Base-by-base conservation (phyloP, 2,797 vertebrate species). In the Microctenopoma lineatum region DNA sequence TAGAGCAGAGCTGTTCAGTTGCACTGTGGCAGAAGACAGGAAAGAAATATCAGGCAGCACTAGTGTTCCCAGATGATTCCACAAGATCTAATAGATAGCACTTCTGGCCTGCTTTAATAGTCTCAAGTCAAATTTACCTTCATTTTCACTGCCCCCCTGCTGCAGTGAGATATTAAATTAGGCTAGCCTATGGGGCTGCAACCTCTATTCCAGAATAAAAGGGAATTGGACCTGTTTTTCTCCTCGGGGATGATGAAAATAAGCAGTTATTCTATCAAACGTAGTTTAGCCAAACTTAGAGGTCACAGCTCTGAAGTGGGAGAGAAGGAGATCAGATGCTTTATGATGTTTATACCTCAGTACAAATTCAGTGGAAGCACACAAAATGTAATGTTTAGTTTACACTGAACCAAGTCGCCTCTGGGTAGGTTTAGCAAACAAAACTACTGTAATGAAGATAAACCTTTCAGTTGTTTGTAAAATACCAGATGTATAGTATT, bases 121-220 rank as follows among this genome's bases (percentile, higher is more conserved):
- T 80, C 64, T 86, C 63, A 63, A 82, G 81, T 86, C 70, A 80
- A 76, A 86, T 85, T 53, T 75, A 50, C 66, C 50, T 81, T 80
- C 32, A 83, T 83, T 76, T 81, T 79, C 53, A 66, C 63, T 32
- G 12, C 16, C 58, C 70, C 55, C 41, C 59, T 65, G 59, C 66
- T 68, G 58, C 57, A 62, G 36, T 11, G 32, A 60, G 47, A 75
- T 80, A 86, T 83, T 84, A 80, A 77, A 82, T 83, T 75, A 83
- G 51, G 25, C 45, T 71, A 77, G 80, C 77, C 67, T 65, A 54
- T 61, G 61, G 67, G 66, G 72, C 70, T 73, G 42, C 38, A 62
- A 52, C 76, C 63, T 70, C 64, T 27, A 55, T 59, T 29, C 52
- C n/a, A 63, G 36, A 79, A 81, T 59, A 75, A 83, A 21, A 81